Percentiles rank a stretch among this genome's conserved stretches.
Evolutionary conservation across 2,797 vertebrate genomes (phyloP).

Genomic region (Phataginus tricuspis): DNA sequence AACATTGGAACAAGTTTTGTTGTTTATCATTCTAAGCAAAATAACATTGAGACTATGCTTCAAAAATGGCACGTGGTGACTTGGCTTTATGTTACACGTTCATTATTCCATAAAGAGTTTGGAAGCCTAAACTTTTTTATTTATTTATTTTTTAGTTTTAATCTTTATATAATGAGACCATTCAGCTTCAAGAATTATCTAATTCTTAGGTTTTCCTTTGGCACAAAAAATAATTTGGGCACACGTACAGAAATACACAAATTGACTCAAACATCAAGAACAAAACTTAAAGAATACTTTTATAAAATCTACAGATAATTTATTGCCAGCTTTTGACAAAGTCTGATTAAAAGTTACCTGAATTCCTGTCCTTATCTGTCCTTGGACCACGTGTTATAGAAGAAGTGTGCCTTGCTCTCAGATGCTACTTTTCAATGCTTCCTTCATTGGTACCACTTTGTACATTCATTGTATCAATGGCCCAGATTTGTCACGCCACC

Average conservation of each 20-base stretch:
- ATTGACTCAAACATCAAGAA: not conserved
- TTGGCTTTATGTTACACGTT: not conserved
- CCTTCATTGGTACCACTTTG: not conserved
- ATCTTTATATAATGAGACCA: not conserved
- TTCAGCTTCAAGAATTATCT: conserved; percentile 11
- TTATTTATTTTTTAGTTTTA: not conserved
- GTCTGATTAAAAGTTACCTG: not conserved
- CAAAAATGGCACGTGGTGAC: not conserved
- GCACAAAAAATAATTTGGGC: conserved; percentile 12
- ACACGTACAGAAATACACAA: not conserved
- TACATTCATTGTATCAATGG: not conserved
- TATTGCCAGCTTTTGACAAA: not conserved
- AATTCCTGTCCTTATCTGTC: not conserved
- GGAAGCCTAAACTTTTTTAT: not conserved
- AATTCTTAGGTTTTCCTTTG: not conserved
- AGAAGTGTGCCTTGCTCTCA: not conserved
- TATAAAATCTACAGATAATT: not conserved
- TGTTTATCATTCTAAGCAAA: not conserved
- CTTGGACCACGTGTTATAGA: not conserved
- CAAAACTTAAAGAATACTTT: not conserved
- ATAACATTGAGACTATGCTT: not conserved
- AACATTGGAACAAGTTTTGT: not conserved
- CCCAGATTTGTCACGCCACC: not conserved
- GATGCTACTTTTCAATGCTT: not conserved
- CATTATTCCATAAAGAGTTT: not conserved